Evolutionary conservation across 2,113 vertebrate genomes (phyloP), one percentile per base, ranked within the genome.

Genomic region (Phalacrocorax brasilianus): DNA sequence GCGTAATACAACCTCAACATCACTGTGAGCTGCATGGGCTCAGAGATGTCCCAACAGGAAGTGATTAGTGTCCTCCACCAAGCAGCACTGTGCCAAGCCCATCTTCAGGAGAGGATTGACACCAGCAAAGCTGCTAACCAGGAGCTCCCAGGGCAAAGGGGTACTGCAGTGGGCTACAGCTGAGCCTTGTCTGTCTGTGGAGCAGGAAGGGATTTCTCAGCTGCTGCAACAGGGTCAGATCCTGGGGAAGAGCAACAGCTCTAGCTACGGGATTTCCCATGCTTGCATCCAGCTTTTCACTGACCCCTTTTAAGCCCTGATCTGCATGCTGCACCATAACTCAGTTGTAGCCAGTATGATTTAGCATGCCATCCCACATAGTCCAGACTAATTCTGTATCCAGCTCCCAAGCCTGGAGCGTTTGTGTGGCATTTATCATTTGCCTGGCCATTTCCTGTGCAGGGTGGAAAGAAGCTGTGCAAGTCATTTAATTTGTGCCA

Each of bases 1-100:
- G 38, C 40, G 14, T 56, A 47, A 72, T 42, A n/a, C 61, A 45
- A 8, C 59, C 40, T 45, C 28, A 19, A 2, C n/a, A 32, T 44
- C 47, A 30, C n/a, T 75, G 56, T 1, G 1, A 32, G 15, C 6
- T 33, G 4, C 0, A 0, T 4, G 30, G n/a, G 14, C 63, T 83
- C 42, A 66, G 38, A 52, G 26, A 20, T 24, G 13, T 24, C 53
- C 71, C 58, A 55, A 24, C 23, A 19, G 33, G 38, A 58, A 94
- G 21, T 1, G 1, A 13, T 0, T 1, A 59, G 9, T 44, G 47
- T 40, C 17, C 28, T n/a, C 4, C 35, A 47, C 6, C 26, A 44
- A 80, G 14, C 67, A 91, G 45, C 67, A 13, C 42, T 33, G 17
- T 45, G 33, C 42, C 50, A 79, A 76, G 26, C 42, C 22, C 14